Evolutionary conservation across 2,888 invertebrate species (phyloP).

Genomic region (Pseudococcus viburni): DNA sequence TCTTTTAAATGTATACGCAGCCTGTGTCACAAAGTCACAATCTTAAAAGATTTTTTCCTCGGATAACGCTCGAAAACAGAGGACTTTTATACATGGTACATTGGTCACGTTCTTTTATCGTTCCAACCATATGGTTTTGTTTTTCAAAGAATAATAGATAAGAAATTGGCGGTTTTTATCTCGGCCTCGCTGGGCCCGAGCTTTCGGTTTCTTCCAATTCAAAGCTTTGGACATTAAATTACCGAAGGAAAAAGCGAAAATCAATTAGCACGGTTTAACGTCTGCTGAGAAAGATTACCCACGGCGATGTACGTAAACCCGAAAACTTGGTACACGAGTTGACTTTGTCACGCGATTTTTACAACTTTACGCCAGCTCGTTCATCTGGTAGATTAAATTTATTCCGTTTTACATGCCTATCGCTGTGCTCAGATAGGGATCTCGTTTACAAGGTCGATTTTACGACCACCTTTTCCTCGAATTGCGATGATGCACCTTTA

Average conservation of each 20-base stretch:
- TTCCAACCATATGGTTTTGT: neutral
- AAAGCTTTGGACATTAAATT: neutral
- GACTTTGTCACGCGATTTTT: constrained; percentile 18
- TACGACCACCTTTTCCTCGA: neutral
- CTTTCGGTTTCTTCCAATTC: neutral
- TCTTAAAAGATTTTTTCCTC: neutral
- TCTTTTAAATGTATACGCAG: neutral
- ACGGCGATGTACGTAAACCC: neutral
- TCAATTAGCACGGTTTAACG: constrained; percentile 11
- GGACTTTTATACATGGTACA: neutral
- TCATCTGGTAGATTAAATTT: constrained; percentile 32
- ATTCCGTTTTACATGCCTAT: constrained; percentile 27
- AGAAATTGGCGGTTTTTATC: neutral
- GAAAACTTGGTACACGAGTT: neutral
- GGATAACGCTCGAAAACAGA: constrained; percentile 1
- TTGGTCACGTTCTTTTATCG: constrained; percentile 38
- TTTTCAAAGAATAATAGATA: neutral
- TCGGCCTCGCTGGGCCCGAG: neutral
- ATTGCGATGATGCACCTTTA: constrained; percentile 24
- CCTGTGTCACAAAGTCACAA: constrained; percentile 15
- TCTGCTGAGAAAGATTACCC: neutral
- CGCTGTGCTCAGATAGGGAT: neutral
- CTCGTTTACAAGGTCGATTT: constrained; percentile 24
- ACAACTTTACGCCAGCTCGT: constrained; percentile 1
- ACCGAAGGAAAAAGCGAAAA: neutral